Evolutionary conservation across 2,113 vertebrate genomes (phyloP), one percentile per base, ranked within the genome.

Genomic region (Alosa alosa): DNA sequence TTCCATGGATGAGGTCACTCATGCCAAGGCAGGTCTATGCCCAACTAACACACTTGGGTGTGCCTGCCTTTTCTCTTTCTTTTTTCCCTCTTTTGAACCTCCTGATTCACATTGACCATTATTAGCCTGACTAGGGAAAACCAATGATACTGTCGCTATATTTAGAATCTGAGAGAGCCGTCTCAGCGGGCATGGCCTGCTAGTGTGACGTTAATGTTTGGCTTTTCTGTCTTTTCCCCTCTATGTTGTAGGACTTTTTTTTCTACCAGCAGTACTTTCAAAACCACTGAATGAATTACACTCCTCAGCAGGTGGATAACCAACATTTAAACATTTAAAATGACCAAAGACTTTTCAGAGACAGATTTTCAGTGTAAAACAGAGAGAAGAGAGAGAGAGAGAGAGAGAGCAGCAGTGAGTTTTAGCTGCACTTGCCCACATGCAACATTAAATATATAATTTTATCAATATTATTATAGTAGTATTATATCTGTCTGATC

Each of bases 51-150:
- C 82, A 44, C 90, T 85, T 91, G 92, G 93, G 93, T 92, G 93
- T 92, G 92, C 92, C 83, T 85, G 83, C 72, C 44, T 8, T 13
- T 20, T 17, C 83, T 85, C 86, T 90, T 88, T 94, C 92, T 90
- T 91, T 88, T 93, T 86, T 90, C 91, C 84, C 86, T 91, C 64
- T 85, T 90, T 88, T 92, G 90, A 92, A 87, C 87, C 87, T 81
- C 81, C 18, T 55, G 52, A 18, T 55, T 60, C 87, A 86, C 89
- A 89, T 90, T 88, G 87, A 92, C 36, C 72, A 78, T 78, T 18
- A 78, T 78, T 39, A 78, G 15, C 25, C 39, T 39, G 25, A 78
- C 60, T 20, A n/a, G 68, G 9, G 6, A 75, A 68, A 2, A 68
- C 88, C 89, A 86, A 84, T 91, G 90, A 91, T 90, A 88, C 84